Evolutionary conservation across 2,113 vertebrate genomes (phyloP), one percentile per base, ranked within the genome.

Genomic region (Gnathonemus longibarbis): DNA sequence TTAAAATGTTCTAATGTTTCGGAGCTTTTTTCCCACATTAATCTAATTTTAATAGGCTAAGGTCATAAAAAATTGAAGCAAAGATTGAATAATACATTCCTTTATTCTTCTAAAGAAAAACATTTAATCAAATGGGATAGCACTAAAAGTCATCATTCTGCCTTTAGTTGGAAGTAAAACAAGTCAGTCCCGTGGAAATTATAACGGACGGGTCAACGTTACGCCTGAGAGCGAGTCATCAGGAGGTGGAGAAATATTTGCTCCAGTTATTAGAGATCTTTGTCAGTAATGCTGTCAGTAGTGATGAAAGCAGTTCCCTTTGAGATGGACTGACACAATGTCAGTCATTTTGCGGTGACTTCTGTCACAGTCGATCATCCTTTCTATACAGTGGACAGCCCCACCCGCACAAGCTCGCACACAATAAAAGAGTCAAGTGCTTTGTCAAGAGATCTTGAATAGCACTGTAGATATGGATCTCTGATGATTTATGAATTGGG

Each of bases 301-400:
- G 53, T 90, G 45, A 90, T 90, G 42, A n/a, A 86, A 86, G 58
- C 27, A 83, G 58, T n/a, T n/a, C 52, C 21, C 48, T 83, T 83
- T 49, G 15, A 90, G 83, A 39, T 17, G 27, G 1, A 90, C n/a
- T 85, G 89, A 90, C 80, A 90, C 80, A 48, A 86, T 27, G 52
- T 90, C 80, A 90, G 39, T 48, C 80, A 86, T 85, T 27, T 86
- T 48, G 56, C 24, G 42, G 89, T 31, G 24, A 89, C 83, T 89
- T 89, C 52, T 90, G 89, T 86, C 89, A 90, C 53, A 66, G 89
- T 90, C 8, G 48, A 90, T 90, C 84, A 86, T 66, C 50, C 80
- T 85, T 66, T 45, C 39, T n/a, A 27, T 45, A 70, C 83, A 39
- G 52, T 10, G 39, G 27, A n/a, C 17, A 1, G 6, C 13, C 35